Evolutionary conservation across 2,113 vertebrate species (phyloP).

Genomic region (Scortum barcoo): DNA sequence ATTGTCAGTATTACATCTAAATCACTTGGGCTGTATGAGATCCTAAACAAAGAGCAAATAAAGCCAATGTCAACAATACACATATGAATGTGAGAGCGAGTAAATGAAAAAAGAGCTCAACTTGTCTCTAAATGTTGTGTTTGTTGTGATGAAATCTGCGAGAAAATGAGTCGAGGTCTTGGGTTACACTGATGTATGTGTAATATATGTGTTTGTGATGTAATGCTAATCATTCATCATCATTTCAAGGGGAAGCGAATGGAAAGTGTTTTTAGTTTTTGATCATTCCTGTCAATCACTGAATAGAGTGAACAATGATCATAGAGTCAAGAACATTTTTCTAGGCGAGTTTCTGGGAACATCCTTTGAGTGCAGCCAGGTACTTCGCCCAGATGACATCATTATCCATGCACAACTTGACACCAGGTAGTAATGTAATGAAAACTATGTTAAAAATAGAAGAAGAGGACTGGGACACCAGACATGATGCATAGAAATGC

Average conservation of each 20-base stretch:
- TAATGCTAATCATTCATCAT: not conserved
- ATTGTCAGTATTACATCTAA: not conserved
- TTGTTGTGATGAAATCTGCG: slow-evolving; percentile 1
- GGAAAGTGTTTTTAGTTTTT: not conserved
- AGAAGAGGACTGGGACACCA: not conserved
- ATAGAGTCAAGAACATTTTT: not conserved
- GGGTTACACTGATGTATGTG: not conserved
- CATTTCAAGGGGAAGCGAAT: not conserved
- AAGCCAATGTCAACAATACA: not conserved
- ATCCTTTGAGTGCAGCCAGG: not conserved
- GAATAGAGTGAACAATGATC: not conserved
- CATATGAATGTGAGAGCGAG: not conserved
- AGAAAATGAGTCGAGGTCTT: not conserved
- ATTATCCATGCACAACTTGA: slow-evolving; percentile 30
- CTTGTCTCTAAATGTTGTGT: not conserved
- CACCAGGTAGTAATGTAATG: slow-evolving; percentile 43
- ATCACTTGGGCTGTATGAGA: not conserved
- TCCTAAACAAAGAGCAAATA: not conserved
- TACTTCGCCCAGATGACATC: slow-evolving; percentile 34
- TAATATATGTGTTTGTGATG: no score
- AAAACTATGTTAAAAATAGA: slow-evolving; percentile 23
- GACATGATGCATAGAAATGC: slow-evolving; percentile 10
- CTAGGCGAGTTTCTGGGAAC: not conserved
- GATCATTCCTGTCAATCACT: not conserved
- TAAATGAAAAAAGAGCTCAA: not conserved